Conservation (phyloP, 2,888 invertebrate genomes). For the Agonum fuliginosum region DNA sequence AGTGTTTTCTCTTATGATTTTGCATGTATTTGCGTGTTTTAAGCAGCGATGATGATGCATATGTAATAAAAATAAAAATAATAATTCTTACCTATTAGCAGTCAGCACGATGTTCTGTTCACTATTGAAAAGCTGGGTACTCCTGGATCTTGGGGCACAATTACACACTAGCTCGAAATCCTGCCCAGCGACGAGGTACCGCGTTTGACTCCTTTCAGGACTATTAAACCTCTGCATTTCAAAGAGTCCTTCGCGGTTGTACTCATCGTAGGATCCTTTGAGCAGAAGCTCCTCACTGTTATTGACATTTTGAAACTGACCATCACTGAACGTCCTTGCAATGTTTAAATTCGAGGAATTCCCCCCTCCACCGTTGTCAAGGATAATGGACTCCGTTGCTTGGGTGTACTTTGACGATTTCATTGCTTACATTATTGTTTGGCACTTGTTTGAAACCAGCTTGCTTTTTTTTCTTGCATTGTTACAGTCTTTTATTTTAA, state of each 20-base stretch:
- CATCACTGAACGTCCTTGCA: conserved; percentile 63
- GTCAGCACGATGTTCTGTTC: conserved; percentile 66
- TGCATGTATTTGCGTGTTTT: too few species aligned
- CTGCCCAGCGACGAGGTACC: conserved; percentile 63
- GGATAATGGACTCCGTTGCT: conserved; percentile 63
- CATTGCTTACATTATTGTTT: conserved; percentile 63
- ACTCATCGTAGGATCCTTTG: conserved; percentile 63
- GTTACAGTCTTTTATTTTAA: conserved; percentile 14
- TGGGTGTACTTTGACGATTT: conserved; percentile 71
- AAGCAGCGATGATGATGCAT: too few species aligned
- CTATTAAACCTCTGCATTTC: conserved; percentile 65
- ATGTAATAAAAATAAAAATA: background rate
- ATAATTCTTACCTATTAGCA: conserved; percentile 61
- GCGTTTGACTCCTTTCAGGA: conserved; percentile 67
- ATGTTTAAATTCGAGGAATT: conserved; percentile 66
- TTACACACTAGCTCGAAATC: conserved; percentile 70
- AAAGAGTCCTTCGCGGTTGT: conserved; percentile 63
- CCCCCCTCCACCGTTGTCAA: conserved; percentile 60
- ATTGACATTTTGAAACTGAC: conserved; percentile 64
- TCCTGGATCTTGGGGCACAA: conserved; percentile 64
- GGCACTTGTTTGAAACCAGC: background rate
- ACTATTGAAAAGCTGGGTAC: conserved; percentile 66
- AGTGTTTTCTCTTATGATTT: too few species aligned
- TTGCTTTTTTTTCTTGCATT: background rate
- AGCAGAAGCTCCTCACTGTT: conserved; percentile 69